Base-by-base conservation (phyloP, 1,140 invertebrate genomes). In the Solenopsis invicta region DNA sequence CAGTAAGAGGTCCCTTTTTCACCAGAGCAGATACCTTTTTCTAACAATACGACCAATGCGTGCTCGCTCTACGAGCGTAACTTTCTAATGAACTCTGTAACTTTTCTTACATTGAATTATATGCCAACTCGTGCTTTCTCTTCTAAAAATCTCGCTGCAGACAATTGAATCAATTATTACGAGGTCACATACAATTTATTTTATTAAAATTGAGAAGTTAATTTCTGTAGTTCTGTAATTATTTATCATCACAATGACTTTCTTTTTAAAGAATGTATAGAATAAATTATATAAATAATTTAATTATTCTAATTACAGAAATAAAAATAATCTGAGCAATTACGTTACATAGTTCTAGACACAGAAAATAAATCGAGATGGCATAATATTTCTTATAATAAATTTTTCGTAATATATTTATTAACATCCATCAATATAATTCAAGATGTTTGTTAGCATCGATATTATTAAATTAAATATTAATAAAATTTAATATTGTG, bases 41-140 rank as follows among this genome's bases (percentile, higher is more conserved):
- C 37, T 89, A 90, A 91, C 74, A 91, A 91, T 85, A 72, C 52
- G 80, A 90, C 24, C 64, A 29, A 81, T 37, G 85, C 90, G 86
- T 91, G 89, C 72, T 41, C 48, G 16, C 71, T 61, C 69, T 91
- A 81, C 80, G 62, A 24, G 54, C 59, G 72, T 86, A 41, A 41
- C 85, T 34, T 5, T 10, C 34, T 62, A 54, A 16, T 59, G 37
- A 74, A 72, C 52, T 72, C 29, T 62, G 45, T 86, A 56, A 6
- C 66, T 80, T 81, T 72, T 59, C 29, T 67, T 12, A 69, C 67
- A 85, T 87, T 50, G 78, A 85, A 71, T 59, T 41, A 69, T 66
- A 75, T 77, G 82, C 48, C n/a, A 10, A 12, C 45, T 87, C 61
- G 24, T 61, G 56, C 16, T 41, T 4, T 4, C 12, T 50, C 41